phyloP scores from a whole-genome alignment of 1,140 invertebrate genomes.

The Pissodes strobi region DNA sequence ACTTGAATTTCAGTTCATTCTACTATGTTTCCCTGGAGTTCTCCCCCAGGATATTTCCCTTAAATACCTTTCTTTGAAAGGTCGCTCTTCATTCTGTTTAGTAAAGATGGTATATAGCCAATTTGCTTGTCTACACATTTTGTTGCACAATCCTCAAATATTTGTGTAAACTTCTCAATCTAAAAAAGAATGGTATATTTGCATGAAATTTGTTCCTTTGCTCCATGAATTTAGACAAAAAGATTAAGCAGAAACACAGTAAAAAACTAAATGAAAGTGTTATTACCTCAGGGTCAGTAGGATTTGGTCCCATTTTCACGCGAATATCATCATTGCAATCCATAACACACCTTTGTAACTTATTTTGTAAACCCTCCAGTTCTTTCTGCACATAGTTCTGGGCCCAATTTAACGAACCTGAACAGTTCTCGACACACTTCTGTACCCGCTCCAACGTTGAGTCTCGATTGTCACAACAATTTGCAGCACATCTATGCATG shows the following conservation, averaged over 20 bases:
- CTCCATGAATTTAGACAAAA: conserved; percentile 12
- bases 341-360: conserved; percentile 87
- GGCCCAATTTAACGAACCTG: conserved; percentile 69
- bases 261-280: neutral
- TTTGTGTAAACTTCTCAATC: conserved; percentile 70
- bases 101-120: conserved; percentile 71
- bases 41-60: too few relatives aligned
- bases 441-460: conserved; percentile 77
- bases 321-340: conserved; percentile 84
- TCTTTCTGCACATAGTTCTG: conserved; percentile 79
- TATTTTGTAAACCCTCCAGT: conserved; percentile 70
- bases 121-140: conserved; percentile 86
- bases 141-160: conserved; percentile 85
- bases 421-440: conserved; percentile 81
- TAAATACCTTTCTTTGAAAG: conserved; percentile 53
- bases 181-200: too few relatives aligned
- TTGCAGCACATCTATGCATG: conserved; percentile 89
- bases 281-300: conserved; percentile 70
- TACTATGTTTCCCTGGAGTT: too few relatives aligned
- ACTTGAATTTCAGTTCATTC: too few relatives aligned
- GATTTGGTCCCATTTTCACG: conserved; percentile 75
- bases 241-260: neutral
- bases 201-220: too few relatives aligned
- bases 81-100: conserved; percentile 76
- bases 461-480: conserved; percentile 79